Base-by-base conservation (phyloP, 1,140 invertebrate genomes). In the Holcopasites calliopsidis region DNA sequence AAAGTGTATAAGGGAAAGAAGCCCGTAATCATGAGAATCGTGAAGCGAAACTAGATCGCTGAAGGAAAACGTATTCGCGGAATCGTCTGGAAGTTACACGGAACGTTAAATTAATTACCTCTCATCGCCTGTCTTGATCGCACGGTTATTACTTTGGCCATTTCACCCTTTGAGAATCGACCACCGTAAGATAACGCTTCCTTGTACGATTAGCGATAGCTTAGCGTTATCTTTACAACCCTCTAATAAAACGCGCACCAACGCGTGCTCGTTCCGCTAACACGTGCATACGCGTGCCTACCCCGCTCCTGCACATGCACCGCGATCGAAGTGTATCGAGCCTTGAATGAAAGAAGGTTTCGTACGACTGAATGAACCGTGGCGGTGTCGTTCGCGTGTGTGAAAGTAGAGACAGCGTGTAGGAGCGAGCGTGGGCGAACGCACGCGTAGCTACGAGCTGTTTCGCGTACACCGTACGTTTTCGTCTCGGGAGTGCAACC, bases 381-480 rank as follows among this genome's bases (percentile, higher is more conserved):
- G 50, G 52, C 76, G 57, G 33, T 52, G 38, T 23, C 52, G 55
- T 62, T 77, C 49, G 52, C 66, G 68, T 58, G 76, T 70, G 66
- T 47, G 75, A n/a, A 70, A 57, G 38, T 31, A 61, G 76, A 49
- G 42, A 28, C 44, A 18, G 58, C 65, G 83, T 73, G 71, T 85
- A 79, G 80, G 74, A 85, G 77, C 75, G 57, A 52, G 79, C 77
- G 84, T 86, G 75, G 83, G 83, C 85, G 82, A 79, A 68, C 52
- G 75, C 72, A 64, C 65, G 54, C 47, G 57, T 58, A 44, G 66
- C 55, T 3, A 18, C 68, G 13, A 42, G 26, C 31, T n/a, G 28
- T 52, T 69, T 61, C 54, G 40, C 50, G 62, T 35, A 50, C 62
- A 23, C 23, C 18, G 18, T 18, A 16, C 49, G 61, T 16, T 21